These are phyloP conservation scores for Molossus alvarezi DNA, from an alignment of 2,797 vertebrate species.

Conservation along the genomic window DNA sequence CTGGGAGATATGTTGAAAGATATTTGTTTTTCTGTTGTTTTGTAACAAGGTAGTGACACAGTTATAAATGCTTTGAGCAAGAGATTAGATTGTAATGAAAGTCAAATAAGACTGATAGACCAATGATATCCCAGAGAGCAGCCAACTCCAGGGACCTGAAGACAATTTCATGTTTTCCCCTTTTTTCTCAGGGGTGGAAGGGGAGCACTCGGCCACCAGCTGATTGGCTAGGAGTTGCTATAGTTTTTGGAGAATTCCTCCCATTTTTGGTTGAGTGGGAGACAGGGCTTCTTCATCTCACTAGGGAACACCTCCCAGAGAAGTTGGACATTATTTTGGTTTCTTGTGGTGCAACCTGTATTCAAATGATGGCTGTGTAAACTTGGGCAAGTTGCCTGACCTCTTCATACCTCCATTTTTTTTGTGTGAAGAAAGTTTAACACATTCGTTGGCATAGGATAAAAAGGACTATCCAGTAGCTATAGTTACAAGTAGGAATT, in stretches of 20 bases:
- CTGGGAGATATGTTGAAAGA: slow-evolving; percentile 71
- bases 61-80: slow-evolving; percentile 75
- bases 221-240: not conserved
- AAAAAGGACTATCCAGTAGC: not conserved
- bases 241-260: not conserved
- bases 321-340: not conserved
- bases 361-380: not conserved
- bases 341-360: not conserved
- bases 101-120: slow-evolving; percentile 53
- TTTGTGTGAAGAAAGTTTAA: not conserved
- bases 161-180: not conserved
- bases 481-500: not conserved
- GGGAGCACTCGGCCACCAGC: not conserved
- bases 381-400: not conserved
- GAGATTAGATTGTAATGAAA: slow-evolving; percentile 73
- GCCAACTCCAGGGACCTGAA: not conserved
- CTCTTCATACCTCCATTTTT: slow-evolving; percentile 34
- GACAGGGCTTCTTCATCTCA: not conserved
- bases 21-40: slow-evolving; percentile 75
- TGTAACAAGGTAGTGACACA: slow-evolving; percentile 63
- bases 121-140: not conserved
- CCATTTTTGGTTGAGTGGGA: not conserved
- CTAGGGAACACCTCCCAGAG: not conserved
- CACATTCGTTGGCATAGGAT: not conserved
- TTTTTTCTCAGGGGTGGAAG: not conserved